Evolutionary conservation across 2,797 vertebrate species (phyloP), one percentile per base, ranked within the genome.

Genomic region (Semaprochilodus insignis): DNA sequence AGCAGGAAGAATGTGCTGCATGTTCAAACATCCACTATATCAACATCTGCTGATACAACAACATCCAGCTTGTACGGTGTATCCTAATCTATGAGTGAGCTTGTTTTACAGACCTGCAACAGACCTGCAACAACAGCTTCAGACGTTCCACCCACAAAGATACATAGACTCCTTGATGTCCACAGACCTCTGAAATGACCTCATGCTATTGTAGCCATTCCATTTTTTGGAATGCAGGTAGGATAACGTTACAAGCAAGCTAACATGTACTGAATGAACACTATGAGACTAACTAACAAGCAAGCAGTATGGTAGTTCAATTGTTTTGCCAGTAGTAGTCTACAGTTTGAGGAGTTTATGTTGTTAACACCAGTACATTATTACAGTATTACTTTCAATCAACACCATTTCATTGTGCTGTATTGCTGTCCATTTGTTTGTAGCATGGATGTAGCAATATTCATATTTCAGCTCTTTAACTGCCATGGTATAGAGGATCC

Each of bases 1-100:
- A 54, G 48, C n/a, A 25, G 7, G 14, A 4, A 25, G 67, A 23
- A n/a, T 21, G 71, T 55, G 19, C 55, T 60, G n/a, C 17, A 14
- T 44, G 57, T 36, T 75, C 11, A 36, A 36, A 60, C 57, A 44
- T 44, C 25, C 48, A 72, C 6, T 62, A 4, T 48, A 23, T 6
- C n/a, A 62, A 48, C 54, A 57, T 74, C 34, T 60, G 54, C 31
- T 59, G 27, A 73, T 55, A 55, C 54, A 40, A n/a, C 34, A 59
- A 40, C 71, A 73, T 55, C 17, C 31, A 40, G 51, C 8, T 6
- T 21, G 17, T 10, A 7, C 4, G 60, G 72, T 31, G 54, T 60
- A 23, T 48, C 2, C 19, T 14, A 48, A 60, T 62, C 74, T 21
- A 60, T 60, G 19, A 25, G 15, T 25, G 70, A 60, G 54, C n/a